Evolutionary conservation across 2,113 vertebrate genomes (phyloP), one percentile per base, ranked within the genome.

Genomic region (Antennarius striatus): DNA sequence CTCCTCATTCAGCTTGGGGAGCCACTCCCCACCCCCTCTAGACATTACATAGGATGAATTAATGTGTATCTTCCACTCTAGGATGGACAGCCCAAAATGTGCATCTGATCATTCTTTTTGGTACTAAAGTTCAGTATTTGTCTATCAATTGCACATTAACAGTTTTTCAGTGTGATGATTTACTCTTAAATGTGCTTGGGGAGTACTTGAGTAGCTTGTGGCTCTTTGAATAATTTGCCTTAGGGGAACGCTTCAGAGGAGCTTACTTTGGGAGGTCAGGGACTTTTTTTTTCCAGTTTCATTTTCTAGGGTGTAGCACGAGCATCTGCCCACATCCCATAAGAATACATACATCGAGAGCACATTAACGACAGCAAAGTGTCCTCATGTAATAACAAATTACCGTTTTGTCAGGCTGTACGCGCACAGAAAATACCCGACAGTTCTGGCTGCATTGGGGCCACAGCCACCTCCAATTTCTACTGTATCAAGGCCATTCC

Each of bases 261-360:
- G 70, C 3, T 85, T 79, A 81, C 77, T 71, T 58, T 56, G 52
- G 63, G 60, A 79, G 77, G 81, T 74, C 72, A 73, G 72, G 83
- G 75, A 83, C 66, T 71, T 80, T 78, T 17, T 1, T 40, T 66
- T 68, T 62, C 73, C 69, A 86, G 73, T 73, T 74, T 59, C 77
- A 68, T 88, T 81, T 80, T 63, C 47, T 60, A 47, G 63, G 54
- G 63, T 63, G 62, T 32, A 39, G 75, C 22, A 8, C 11, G 14
- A 81, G 67, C 72, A 45, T 71, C 79, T 63, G 61, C 68, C 57
- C 0, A 22, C 57, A 65, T 76, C 82, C 81, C 69, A 0, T 39
- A 51, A 77, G 79, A 55, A 54, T 46, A 73, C 63, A 49, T 49
- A 71, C 63, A 49, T 51, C 43, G 47, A 77, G 66, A 36, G 73